Base-by-base conservation (phyloP, 2,113 vertebrate species). In the Zapornia atra region DNA sequence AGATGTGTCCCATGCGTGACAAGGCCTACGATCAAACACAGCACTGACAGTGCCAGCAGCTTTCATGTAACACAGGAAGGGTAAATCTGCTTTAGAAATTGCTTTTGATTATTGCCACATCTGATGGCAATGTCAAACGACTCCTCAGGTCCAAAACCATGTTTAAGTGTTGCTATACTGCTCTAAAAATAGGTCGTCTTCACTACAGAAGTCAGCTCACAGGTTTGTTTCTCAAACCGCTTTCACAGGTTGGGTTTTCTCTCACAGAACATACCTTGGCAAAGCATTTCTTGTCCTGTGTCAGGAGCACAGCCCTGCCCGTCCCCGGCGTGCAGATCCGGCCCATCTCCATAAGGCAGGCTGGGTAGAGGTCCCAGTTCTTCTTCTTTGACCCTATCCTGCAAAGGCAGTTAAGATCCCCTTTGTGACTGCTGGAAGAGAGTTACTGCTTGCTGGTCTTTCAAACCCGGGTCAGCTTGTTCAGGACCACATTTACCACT, bases 211-310 rank as follows among this genome's bases (percentile, higher is more conserved):
- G 51, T n/a, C 21, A 56, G 56, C 31, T 80, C 40, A 29, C 10
- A 5, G 2, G 34, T 85, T 57, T 42, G 48, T 42, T 46, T 15
- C n/a, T 46, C 28, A 20, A 1, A 18, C 2, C 14, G 12, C 42
- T 87, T 88, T 82, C 40, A 85, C 3, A 7, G 33, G 28, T 70
- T 56, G 33, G 66, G 53, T 70, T 63, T 75, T 38, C 29, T 57
- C 40, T 59, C 68, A 20, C 60, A 42, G 61, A 70, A 92, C 92
- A 22, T 60, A 99, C 99, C 99, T 99, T 99, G 48, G 98, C 75
- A 95, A 99, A 99, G 88, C 99, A 99, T 71, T 99, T 99, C 97
- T 99, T 99, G 96, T 99, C 99, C 94, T 99, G 99, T 0, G 99
- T 99, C 18, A 99, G 98, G 17, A 99, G 97, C 14, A 98, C 98